Evolutionary conservation across 2,113 vertebrate genomes (phyloP).

Genomic region (Uria lomvia): DNA sequence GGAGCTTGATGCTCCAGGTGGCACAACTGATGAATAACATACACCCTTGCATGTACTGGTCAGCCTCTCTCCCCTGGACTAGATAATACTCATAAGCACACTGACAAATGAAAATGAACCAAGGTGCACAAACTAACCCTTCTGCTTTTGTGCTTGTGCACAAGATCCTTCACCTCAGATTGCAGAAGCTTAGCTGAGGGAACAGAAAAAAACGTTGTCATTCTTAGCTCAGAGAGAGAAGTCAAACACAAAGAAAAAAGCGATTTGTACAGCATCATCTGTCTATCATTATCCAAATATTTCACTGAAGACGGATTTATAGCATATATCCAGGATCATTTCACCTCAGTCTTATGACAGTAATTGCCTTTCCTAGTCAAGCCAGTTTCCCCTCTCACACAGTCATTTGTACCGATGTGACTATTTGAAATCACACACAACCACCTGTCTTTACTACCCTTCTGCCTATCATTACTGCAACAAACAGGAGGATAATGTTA

Average conservation of each 20-base stretch:
- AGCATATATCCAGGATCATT: neutral
- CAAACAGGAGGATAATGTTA: neutral
- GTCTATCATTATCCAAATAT: neutral
- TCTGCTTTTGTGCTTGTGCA: conserved; percentile 1
- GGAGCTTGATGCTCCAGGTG: conserved; percentile 43
- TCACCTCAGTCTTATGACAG: neutral
- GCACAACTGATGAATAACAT: conserved; percentile 71
- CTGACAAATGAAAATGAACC: conserved; percentile 76
- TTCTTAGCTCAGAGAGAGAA: neutral
- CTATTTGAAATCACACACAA: neutral
- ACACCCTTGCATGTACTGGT: conserved; percentile 53
- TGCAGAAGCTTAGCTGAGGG: conserved; percentile 18
- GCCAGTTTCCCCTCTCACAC: neutral
- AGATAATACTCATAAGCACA: conserved; percentile 75
- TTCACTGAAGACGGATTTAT: neutral
- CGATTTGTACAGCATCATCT: neutral
- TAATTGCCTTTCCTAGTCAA: neutral
- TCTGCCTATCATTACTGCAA: neutral
- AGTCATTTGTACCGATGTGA: neutral
- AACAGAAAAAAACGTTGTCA: neutral
- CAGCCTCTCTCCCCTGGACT: conserved; percentile 62
- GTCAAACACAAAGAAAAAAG: neutral
- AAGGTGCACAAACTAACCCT: conserved; percentile 81
- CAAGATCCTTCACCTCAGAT: neutral
- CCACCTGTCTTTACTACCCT: neutral